Evolutionary conservation across 2,113 vertebrate species (phyloP), one percentile per base, ranked within the genome.

Genomic region (Plecotus auritus): DNA sequence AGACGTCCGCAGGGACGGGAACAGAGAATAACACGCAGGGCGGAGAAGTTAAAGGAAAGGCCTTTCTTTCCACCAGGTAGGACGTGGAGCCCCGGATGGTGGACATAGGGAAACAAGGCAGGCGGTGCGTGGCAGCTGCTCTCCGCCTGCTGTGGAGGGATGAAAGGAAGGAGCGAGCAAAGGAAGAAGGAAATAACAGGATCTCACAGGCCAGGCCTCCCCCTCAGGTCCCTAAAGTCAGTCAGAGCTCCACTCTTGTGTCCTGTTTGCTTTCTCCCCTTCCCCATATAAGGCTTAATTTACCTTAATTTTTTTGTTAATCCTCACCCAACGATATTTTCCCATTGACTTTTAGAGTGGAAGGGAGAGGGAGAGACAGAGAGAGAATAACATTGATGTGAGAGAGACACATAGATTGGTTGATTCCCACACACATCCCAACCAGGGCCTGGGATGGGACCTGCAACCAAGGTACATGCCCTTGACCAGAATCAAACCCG

Each of bases 151-250:
- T 69, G 6, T 32, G 20, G 66, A 10, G 72, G 11, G 69, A 32
- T 13, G 9, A 22, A 6, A 85, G 12, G 64, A 8, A 6, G 9
- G 9, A 35, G 22, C 3, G 10, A 49, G 73, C 17, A 20, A 13
- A 12, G 5, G 23, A 26, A 23, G 6, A 0, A 10, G 9, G 51
- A 59, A 61, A 26, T 54, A 18, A 40, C 5, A 4, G 11, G 28
- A 3, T 11, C 26, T 49, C 14, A 49, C 23, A 9, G 0, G n/a
- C 5, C 0, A 9, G 74, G 0, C 42, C 16, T 4, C 11, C 1
- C 5, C 35, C 9, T 9, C 1, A 32, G 22, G 4, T 11, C 10
- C 5, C 0, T 59, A 9, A 66, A 51, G 11, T 82, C 2, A 11
- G 16, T 22, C 20, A 51, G 54, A 30, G 56, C 51, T 11, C 32